phyloP scores from a whole-genome alignment of 2,113 vertebrate species.

The Paralichthys olivaceus region DNA sequence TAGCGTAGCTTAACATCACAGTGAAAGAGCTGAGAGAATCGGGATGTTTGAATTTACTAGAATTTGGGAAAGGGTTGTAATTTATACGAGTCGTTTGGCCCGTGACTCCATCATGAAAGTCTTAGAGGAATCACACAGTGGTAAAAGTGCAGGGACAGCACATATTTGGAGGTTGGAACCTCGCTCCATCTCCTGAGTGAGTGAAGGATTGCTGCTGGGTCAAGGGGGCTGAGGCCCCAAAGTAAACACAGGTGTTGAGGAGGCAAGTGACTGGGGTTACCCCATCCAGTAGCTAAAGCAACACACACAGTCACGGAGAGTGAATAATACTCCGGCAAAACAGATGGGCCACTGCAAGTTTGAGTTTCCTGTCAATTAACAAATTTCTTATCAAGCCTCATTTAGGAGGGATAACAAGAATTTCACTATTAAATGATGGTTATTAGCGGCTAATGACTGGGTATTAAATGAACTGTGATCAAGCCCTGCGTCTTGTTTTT shows the following conservation, averaged over 20 bases:
- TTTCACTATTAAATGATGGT: conserved; percentile 56
- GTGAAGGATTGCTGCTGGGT: conserved; percentile 80
- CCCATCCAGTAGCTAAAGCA: conserved; percentile 78
- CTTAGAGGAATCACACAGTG: conserved; percentile 74
- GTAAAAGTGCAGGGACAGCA: conserved; percentile 78
- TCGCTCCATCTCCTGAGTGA: conserved; percentile 78
- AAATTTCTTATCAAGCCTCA: conserved; percentile 76
- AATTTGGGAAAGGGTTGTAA: conserved; percentile 73
- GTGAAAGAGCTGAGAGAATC: conserved; percentile 49
- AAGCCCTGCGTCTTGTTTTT: conserved; percentile 50
- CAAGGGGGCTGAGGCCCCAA: conserved; percentile 82
- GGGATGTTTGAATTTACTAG: conserved; percentile 67
- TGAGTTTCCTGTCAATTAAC: conserved; percentile 64
- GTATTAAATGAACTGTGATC: conserved; percentile 45
- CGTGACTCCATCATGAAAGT: conserved; percentile 68
- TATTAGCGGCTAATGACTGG: conserved; percentile 70
- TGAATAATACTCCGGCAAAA: conserved; percentile 59
- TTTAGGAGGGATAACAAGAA: conserved; percentile 74
- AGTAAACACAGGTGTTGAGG: conserved; percentile 89
- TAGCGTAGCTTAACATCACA: conserved; percentile 41
- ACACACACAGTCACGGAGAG: conserved; percentile 71
- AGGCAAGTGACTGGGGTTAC: conserved; percentile 73
- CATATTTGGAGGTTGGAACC: conserved; percentile 81
- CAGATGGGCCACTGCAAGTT: conserved; percentile 38
- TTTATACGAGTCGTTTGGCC: conserved; percentile 65